Conservation (phyloP, 2,888 invertebrate species). For the Ormyrus thymus region DNA sequence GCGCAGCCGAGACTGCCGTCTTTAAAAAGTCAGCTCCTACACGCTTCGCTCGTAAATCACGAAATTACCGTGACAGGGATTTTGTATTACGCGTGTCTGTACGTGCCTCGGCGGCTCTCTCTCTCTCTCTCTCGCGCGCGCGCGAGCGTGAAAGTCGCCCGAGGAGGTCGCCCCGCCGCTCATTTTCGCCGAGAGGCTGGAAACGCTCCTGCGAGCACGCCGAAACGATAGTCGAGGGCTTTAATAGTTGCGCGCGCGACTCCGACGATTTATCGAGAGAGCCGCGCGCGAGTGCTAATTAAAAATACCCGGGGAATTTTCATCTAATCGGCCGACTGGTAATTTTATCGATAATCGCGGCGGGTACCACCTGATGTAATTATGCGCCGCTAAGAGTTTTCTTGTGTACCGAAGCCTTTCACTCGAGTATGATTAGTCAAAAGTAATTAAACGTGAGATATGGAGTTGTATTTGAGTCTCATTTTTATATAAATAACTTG, state of each 20-base stretch:
- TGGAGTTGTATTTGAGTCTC: no score
- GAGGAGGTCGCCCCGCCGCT: conserved; percentile 48
- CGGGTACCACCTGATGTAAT: no score
- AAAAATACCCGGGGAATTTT: no score
- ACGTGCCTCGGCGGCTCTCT: no score
- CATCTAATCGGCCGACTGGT: no score
- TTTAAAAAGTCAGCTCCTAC: conserved; percentile 56
- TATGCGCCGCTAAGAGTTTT: no score
- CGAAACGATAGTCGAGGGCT: background rate
- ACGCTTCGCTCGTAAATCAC: conserved; percentile 61
- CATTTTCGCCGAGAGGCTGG: background rate
- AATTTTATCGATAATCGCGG: no score
- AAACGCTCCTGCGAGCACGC: background rate
- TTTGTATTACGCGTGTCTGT: conserved; percentile 57
- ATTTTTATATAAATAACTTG: no score
- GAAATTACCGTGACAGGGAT: conserved; percentile 65
- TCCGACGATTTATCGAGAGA: background rate
- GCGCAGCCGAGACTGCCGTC: conserved; percentile 54
- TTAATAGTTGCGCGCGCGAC: background rate
- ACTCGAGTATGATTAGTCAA: no score
- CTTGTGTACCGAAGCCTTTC: no score
- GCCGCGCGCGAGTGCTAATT: no score
- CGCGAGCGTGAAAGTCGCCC: conserved; percentile 60
- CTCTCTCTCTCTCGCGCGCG: conserved; percentile 16
- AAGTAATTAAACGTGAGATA: no score